Evolutionary conservation across 2,888 invertebrate species (phyloP), one percentile per base, ranked within the genome.

Genomic region (Lucinisca nassula): DNA sequence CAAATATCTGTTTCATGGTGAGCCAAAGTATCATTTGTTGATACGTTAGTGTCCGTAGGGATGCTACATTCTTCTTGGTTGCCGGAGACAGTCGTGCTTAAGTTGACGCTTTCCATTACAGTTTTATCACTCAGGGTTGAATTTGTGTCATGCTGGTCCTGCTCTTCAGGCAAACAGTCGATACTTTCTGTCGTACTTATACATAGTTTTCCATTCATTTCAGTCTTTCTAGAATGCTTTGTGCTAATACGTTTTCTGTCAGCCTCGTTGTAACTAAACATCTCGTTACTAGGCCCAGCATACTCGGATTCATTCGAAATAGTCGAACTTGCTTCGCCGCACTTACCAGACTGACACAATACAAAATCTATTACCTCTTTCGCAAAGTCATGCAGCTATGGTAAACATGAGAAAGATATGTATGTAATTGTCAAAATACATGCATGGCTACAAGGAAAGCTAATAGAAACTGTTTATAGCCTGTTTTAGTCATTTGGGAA

Each of bases 361-460:
- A 89, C 51, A 74, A 88, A 37, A 61, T 86, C 55, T 21, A 85
- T 84, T 55, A 88, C 74, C 61, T 90, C 90, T 61, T 84, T 61
- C 21, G 88, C 74, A 78, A 81, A 90, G 0, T 90, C 87, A 27
- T 75, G 87, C 85, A 90, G 87, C 90, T 90, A 85, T 67, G 8
- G 37, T 75, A 73, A 72, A 76, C 30, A 17, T 61, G n/a, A n/a
- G n/a, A n/a, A n/a, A n/a, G n/a, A n/a, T n/a, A n/a, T n/a, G n/a
- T n/a, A n/a, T n/a, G n/a, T n/a, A n/a, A n/a, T n/a, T n/a, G n/a
- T n/a, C n/a, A n/a, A n/a, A n/a, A n/a, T n/a, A n/a, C n/a, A n/a
- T n/a, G n/a, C n/a, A n/a, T n/a, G n/a, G n/a, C n/a, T n/a, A n/a
- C n/a, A n/a, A n/a, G n/a, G n/a, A n/a, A n/a, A n/a, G n/a, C n/a